A percentile compares a stretch with the other conserved stretches of the same genome.
Evolutionary conservation across 2,888 invertebrate species (phyloP).

Genomic region (Agrotis ipsilon): DNA sequence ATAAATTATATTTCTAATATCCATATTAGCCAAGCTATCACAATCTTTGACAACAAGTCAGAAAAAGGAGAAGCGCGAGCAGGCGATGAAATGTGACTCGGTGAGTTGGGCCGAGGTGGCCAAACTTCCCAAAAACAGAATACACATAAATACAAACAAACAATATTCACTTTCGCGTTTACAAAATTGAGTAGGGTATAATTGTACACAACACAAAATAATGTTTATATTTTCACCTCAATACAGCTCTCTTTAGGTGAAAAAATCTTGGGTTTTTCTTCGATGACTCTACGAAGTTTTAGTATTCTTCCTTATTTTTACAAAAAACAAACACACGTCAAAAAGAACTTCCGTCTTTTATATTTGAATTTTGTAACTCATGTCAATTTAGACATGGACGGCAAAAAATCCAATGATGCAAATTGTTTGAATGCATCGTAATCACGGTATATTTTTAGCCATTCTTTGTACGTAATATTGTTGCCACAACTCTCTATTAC

Average conservation of each 20-base stretch:
- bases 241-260: not conserved
- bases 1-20: too few relatives aligned
- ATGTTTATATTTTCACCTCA: not conserved
- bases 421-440: not conserved
- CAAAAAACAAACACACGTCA: constrained; percentile 29
- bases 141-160: too few relatives aligned
- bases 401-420: constrained; percentile 5
- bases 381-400: constrained; percentile 16
- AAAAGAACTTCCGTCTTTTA: not conserved
- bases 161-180: too few relatives aligned
- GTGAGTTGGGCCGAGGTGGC: too few relatives aligned
- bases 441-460: constrained; percentile 41
- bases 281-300: constrained; percentile 22
- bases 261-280: constrained; percentile 9
- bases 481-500: constrained; percentile 43
- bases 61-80: too few relatives aligned
- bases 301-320: not conserved
- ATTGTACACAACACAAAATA: too few relatives aligned
- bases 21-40: too few relatives aligned
- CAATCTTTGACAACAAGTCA: too few relatives aligned
- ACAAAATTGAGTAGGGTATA: too few relatives aligned
- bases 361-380: constrained; percentile 15
- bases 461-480: constrained; percentile 27
- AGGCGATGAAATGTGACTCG: too few relatives aligned
- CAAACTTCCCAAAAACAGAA: too few relatives aligned